Evolutionary conservation across 2,113 vertebrate genomes (phyloP).

Genomic region (Platichthys stellatus): DNA sequence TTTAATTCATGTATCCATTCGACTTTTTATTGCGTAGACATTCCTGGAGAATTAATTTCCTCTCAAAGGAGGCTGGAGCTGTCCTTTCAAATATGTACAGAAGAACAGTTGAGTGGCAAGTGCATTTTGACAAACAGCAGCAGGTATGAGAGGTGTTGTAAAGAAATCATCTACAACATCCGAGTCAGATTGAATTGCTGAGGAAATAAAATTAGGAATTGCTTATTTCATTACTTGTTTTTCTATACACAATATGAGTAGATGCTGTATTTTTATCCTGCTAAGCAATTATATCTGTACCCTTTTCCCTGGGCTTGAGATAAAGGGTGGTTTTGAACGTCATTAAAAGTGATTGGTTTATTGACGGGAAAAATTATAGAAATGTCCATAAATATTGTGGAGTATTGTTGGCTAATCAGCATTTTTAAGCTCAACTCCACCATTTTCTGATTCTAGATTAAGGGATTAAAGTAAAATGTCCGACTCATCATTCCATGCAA

Average conservation of each 20-base stretch:
- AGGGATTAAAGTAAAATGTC: slow-evolving; percentile 51
- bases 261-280: not conserved
- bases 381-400: not conserved
- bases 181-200: not conserved
- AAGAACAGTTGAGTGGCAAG: slow-evolving; percentile 9
- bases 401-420: not conserved
- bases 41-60: slow-evolving; percentile 35
- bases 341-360: slow-evolving; percentile 2
- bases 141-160: not conserved
- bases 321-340: not conserved
- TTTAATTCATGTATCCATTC: slow-evolving; percentile 57
- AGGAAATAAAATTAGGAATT: not conserved
- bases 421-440: slow-evolving; percentile 10
- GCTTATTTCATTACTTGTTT: slow-evolving; percentile 1
- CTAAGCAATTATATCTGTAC: too few species aligned
- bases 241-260: slow-evolving; percentile 2
- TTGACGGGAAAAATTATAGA: not conserved
- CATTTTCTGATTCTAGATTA: slow-evolving; percentile 35
- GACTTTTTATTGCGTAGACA: slow-evolving; percentile 34
- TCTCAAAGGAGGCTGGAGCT: slow-evolving; percentile 8
- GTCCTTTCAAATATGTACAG: slow-evolving; percentile 13
- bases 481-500: slow-evolving; percentile 40
- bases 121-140: slow-evolving; percentile 25
- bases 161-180: slow-evolving; percentile 13
- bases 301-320: not conserved